phyloP scores from a whole-genome alignment of 2,888 invertebrate species.

The Heliconius sara region DNA sequence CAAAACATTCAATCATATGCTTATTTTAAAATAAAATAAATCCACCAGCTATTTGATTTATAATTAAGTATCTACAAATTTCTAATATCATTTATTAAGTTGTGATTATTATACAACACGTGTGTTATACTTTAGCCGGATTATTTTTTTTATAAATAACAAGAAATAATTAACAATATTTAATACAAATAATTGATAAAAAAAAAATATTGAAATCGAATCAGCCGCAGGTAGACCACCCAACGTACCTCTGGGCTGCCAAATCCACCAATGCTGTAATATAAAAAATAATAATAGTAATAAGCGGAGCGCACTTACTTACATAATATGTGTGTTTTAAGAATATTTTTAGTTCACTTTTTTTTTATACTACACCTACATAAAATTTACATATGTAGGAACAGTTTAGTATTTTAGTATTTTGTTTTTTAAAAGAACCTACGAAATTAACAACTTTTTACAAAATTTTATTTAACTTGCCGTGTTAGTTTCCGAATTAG shows the following conservation, averaged over 20 bases:
- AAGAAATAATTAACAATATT: background rate
- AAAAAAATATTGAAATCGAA: constrained; percentile 49
- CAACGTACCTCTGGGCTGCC: constrained; percentile 50
- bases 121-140: no score
- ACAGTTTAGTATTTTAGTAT: background rate
- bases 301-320: constrained; percentile 50
- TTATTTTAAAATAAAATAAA: no score
- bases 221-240: constrained; percentile 57
- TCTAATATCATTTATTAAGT: no score
- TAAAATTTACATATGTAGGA: background rate
- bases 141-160: no score
- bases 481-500: no score
- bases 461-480: no score
- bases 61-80: no score
- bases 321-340: constrained; percentile 37
- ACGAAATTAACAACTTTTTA: no score
- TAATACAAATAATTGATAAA: constrained; percentile 11
- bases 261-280: constrained; percentile 72
- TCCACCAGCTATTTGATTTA: no score
- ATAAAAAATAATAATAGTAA: constrained; percentile 57
- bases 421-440: background rate
- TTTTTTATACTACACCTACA: constrained; percentile 25
- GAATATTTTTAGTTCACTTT: constrained; percentile 33
- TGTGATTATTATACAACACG: no score
- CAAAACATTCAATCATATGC: no score